Evolutionary conservation across 2,113 vertebrate species (phyloP).

Genomic region (Periophthalmus modestus): DNA sequence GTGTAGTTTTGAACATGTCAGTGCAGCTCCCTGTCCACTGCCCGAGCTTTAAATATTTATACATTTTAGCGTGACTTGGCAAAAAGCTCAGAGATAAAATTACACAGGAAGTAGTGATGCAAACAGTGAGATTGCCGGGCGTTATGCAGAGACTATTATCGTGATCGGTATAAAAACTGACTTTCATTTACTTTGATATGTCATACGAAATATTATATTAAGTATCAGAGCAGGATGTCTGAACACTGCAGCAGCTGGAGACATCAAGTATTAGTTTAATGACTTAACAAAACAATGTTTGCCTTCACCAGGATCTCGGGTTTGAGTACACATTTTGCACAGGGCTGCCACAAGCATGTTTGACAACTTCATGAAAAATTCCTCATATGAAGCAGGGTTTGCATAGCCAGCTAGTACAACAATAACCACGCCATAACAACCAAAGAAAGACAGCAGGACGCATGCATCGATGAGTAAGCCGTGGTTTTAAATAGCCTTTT

Average conservation of each 20-base stretch:
- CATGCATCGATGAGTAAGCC: background rate
- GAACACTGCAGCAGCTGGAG: background rate
- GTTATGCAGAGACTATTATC: no score
- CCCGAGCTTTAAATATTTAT: no score
- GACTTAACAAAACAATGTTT: constrained; percentile 5
- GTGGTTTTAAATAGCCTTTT: background rate
- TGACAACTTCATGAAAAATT: background rate
- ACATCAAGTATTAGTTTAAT: background rate
- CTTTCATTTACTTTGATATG: no score
- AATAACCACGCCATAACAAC: background rate
- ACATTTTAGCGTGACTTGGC: no score
- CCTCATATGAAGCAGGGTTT: background rate
- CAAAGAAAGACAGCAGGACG: background rate
- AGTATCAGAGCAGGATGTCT: background rate
- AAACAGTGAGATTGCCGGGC: no score
- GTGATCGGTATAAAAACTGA: no score
- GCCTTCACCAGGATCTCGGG: background rate
- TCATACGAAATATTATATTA: no score
- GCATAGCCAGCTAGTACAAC: background rate
- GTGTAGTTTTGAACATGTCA: no score
- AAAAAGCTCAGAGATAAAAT: no score
- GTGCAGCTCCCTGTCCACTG: no score
- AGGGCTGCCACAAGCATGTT: background rate
- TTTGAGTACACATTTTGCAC: background rate
- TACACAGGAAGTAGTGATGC: no score